Base-by-base conservation (phyloP, 2,888 invertebrate species). In the Drosophila tripunctata region DNA sequence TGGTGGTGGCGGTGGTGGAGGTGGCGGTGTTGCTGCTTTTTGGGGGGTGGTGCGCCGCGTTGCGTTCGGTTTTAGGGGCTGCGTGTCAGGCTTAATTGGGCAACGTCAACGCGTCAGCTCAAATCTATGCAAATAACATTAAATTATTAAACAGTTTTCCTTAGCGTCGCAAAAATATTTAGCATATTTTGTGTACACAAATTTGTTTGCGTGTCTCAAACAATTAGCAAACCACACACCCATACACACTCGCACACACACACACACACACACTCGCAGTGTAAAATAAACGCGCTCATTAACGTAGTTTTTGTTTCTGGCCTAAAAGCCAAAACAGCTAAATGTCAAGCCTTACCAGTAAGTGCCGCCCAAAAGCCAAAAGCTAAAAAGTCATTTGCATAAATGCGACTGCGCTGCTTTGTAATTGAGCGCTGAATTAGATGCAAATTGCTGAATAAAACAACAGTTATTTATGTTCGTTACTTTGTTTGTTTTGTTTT, bases 141-240 rank as follows among this genome's bases (percentile, higher is more conserved):
- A 83, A 82, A 81, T 82, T 82, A 75, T 82, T 69, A 82, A 82
- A 78, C 75, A 70, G 78, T 75, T 78, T 83, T 78, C 69, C 69
- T 67, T 75, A 61, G 52, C 45, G 38, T 64, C 31, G 62, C 63
- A 14, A 63, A n/a, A 72, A 75, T 79, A 62, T 75, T 80, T 80
- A 78, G 80, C 79, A 80, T 84, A 78, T 75, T 87, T 78, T 77
- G 77, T 68, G 83, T 71, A n/a, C n/a, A n/a, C 69, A 77, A 85
- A 82, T 82, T 74, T 86, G 84, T 87, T 87, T 84, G 87, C 87
- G 75, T 87, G 86, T 77, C 86, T 78, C 87, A 86, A 87, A 87
- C 87, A 87, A 86, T 87, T 87, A 86, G 82, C 70, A 81, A 56
- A 60, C 63, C 57, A 55, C 54, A 67, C 57, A 57, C 62, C 45